Evolutionary conservation across 1,140 invertebrate genomes (phyloP).

Genomic region (Aphidius ervi): DNA sequence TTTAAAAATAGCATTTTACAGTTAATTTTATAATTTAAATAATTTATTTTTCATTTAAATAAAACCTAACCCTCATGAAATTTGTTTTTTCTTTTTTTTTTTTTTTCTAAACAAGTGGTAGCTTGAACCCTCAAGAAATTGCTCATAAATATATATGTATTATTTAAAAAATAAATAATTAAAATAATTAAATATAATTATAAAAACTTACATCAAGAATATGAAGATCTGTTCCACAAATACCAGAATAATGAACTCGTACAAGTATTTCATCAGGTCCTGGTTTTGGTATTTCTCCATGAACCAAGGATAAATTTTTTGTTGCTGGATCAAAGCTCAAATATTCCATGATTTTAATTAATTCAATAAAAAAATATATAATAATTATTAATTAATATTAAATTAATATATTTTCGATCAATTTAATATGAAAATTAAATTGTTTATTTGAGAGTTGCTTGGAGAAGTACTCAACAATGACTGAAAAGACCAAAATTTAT

Average conservation of each 20-base stretch:
- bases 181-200: slow-evolving; percentile 4
- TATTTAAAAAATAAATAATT: slow-evolving; percentile 18
- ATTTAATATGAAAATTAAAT: too few species aligned
- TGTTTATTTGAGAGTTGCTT: too few species aligned
- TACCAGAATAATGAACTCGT: slow-evolving; percentile 63
- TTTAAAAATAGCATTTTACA: too few species aligned
- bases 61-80: neutral
- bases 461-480: too few species aligned
- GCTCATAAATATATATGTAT: neutral
- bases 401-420: too few species aligned
- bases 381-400: too few species aligned
- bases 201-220: slow-evolving; percentile 59
- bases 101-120: neutral
- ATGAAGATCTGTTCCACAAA: slow-evolving; percentile 81
- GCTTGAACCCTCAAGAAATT: neutral
- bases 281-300: slow-evolving; percentile 53
- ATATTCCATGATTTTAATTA: slow-evolving; percentile 56
- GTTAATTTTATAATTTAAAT: too few species aligned
- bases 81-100: neutral
- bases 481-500: too few species aligned
- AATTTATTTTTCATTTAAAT: too few species aligned
- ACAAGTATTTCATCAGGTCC: slow-evolving; percentile 58
- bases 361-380: too few species aligned
- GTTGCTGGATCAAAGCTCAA: slow-evolving; percentile 56
- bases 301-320: slow-evolving; percentile 50